These are phyloP conservation scores for Tachysurus vachellii DNA, from an alignment of 2,113 vertebrate species.

Conservation along the genomic window DNA sequence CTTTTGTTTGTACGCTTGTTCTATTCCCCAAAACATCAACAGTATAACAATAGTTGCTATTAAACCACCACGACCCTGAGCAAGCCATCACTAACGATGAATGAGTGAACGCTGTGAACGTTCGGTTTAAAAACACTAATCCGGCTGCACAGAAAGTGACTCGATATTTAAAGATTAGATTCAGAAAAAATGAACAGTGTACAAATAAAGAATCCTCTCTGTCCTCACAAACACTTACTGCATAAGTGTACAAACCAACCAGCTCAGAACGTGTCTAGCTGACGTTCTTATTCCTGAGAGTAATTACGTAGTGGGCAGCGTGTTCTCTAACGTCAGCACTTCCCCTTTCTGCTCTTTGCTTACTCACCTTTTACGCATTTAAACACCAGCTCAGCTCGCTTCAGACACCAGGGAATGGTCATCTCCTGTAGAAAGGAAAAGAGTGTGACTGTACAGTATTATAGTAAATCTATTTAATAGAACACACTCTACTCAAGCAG, in stretches of 20 bases:
- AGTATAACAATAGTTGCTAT: background rate
- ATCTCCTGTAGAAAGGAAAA: constrained; percentile 67
- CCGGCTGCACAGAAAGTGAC: background rate
- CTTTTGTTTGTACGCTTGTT: background rate
- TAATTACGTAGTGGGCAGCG: background rate
- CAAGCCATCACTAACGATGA: background rate
- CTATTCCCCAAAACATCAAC: background rate
- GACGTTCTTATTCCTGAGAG: constrained; percentile 1
- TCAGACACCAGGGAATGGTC: constrained; percentile 81
- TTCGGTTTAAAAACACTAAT: background rate
- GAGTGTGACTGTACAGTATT: background rate
- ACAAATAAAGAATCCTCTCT: background rate
- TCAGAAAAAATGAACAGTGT: background rate
- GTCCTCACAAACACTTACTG: background rate
- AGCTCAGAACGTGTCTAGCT: background rate
- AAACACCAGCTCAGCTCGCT: constrained; percentile 84
- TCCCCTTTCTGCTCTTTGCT: constrained; percentile 16
- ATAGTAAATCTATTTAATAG: background rate
- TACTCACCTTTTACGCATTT: constrained; percentile 94
- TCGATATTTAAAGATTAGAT: background rate
- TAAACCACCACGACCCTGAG: background rate
- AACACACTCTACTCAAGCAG: background rate
- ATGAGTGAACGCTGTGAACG: background rate
- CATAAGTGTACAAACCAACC: background rate
- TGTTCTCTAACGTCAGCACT: constrained; percentile 27